Evolutionary conservation across 2,797 vertebrate genomes (phyloP), one percentile per base, ranked within the genome.

Genomic region (Smutsia temminckii): DNA sequence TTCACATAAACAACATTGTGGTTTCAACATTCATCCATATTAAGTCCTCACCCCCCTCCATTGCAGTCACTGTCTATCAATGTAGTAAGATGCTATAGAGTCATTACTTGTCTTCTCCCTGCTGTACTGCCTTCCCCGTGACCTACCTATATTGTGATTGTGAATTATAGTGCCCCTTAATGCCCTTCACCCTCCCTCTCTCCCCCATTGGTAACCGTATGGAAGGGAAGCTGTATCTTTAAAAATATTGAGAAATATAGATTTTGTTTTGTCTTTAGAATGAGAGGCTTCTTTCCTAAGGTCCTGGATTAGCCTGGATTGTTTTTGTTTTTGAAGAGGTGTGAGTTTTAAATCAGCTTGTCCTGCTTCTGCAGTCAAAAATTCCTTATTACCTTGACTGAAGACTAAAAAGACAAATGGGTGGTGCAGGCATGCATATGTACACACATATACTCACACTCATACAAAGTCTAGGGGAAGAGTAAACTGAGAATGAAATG

Each of bases 191-290:
- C 46, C 46, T 46, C 46, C 46, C 46, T 46, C 46, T 12, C 46
- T 46, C 10, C 46, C 40, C 42, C 42, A 46, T 46, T 46, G 42
- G 42, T 46, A 46, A 46, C 42, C 42, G 10, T 46, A 12, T 46
- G 46, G 46, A 46, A 74, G 74, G 13, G 63, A 88, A 86, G 49
- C 11, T 32, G 21, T 51, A 29, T n/a, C 72, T 89, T 84, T 91
- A 68, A 95, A 87, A 93, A 55, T 93, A 89, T 2, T 88, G 93
- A 91, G 9, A 95, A 91, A 84, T 5, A 0, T 34, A 32, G 4
- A 2, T 59, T 86, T 93, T 78, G 57, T 72, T 95, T 83, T 91
- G 46, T 86, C 16, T 46, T 90, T 81, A 32, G 34, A 87, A 55
- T 74, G 34, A 95, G 40, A 72, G 18, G 5, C 71, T 78, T 93